These are phyloP conservation scores for Eupithecia inturbata DNA, from an alignment of 2,888 invertebrate species.

Conservation along the genomic window DNA sequence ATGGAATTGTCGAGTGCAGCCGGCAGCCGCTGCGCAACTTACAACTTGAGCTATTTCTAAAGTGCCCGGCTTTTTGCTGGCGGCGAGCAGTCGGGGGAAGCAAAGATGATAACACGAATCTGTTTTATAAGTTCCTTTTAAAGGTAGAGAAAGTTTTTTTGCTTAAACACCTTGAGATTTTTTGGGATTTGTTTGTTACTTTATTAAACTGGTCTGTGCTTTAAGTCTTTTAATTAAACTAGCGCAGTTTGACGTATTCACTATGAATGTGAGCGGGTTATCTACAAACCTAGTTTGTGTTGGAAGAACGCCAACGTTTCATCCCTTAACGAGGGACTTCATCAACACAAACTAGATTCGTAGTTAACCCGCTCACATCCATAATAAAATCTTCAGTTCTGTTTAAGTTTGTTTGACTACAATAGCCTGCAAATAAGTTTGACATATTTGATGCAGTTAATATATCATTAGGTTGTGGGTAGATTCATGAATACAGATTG, in stretches of 20 bases:
- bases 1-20: slow-evolving; percentile 51
- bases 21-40: slow-evolving; percentile 47
- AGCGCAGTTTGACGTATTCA: no score
- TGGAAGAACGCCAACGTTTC: no score
- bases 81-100: not conserved
- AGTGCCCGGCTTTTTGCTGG: slow-evolving; percentile 31
- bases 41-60: slow-evolving; percentile 44
- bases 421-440: not conserved
- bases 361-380: no score
- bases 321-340: no score
- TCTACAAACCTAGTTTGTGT: no score
- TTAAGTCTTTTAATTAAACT: not conserved
- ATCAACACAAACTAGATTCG: no score
- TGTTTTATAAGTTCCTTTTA: not conserved
- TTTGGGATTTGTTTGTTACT: not conserved
- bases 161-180: not conserved
- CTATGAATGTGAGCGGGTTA: no score
- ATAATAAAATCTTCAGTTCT: not conserved
- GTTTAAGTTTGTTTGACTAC: not conserved
- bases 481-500: not conserved
- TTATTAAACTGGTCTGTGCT: no score
- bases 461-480: not conserved
- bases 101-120: not conserved
- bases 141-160: not conserved
- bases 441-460: not conserved